Conservation (phyloP, 2,113 vertebrate species). For the Tachuris rubrigastra region DNA sequence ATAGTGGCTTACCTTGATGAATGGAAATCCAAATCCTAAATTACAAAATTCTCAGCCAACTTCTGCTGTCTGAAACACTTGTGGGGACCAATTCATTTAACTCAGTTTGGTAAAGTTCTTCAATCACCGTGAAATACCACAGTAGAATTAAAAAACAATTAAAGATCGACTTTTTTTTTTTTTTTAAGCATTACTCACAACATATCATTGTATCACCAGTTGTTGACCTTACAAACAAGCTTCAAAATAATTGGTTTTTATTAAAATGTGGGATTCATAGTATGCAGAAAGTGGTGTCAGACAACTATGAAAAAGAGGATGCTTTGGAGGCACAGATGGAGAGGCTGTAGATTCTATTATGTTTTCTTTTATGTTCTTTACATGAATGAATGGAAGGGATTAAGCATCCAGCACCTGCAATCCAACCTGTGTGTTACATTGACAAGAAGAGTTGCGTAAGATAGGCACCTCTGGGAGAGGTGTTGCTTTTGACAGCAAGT, state of each 20-base stretch:
- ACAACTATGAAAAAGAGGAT: not conserved
- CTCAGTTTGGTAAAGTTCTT: not conserved
- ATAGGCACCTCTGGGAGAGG: not conserved
- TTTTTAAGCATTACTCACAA: not conserved
- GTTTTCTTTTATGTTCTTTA: not conserved
- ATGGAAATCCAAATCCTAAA: not conserved
- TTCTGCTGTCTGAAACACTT: not conserved
- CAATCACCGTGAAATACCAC: not conserved
- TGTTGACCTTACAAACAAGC: not conserved
- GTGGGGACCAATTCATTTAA: not conserved
- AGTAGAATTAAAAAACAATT: not conserved
- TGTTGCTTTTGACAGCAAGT: not conserved
- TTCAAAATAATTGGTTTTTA: not conserved
- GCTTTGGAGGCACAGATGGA: not conserved
- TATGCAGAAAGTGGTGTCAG: not conserved
- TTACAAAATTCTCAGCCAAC: not conserved
- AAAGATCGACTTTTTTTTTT: not conserved
- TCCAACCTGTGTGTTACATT: not conserved
- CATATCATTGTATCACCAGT: not conserved
- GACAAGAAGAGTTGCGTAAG: not conserved
- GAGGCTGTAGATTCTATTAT: not conserved
- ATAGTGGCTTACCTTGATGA: not conserved
- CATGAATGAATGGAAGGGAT: rapidly evolving
- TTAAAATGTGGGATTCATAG: not conserved
- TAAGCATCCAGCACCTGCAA: not conserved